Base-by-base conservation (phyloP, 1,140 invertebrate species). In the Panagrolaimus sp. region DNA sequence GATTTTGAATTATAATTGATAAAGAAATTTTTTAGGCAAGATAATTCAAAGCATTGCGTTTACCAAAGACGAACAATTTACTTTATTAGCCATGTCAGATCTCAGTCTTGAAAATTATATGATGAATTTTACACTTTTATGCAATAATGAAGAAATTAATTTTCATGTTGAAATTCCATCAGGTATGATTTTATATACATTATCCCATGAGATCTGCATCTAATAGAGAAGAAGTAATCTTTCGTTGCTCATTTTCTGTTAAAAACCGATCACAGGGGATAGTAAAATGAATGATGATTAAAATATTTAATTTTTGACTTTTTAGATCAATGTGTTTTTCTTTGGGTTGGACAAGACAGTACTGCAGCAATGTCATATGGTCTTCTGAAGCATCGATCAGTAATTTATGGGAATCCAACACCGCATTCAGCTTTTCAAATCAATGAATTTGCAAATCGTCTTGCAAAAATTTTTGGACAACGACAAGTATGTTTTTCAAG, bases 391-490 rank as follows among this genome's bases (percentile, higher is more conserved):
- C 52, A 58, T 28, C 21, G 52, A 12, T 26, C 21, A 21, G 52
- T 58, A 8, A 58, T 58, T 8, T 58, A 58, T 21, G 52, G 52
- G 1, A 21, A 58, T 21, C 52, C 52, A 28, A 21, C 52, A 5
- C 52, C 32, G 24, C 52, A 32, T 26, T 43, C 17, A n/a, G 65
- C 43, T 17, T 21, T 32, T 21, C 12, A 38, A 55, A 70, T 44
- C n/a, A 68, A 24, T 38, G 68, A 38, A 15, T 70, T 45, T 70
- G 68, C 26, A 55, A 32, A 43, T 67, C 26, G n/a, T 67, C 5
- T 43, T 21, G 28, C 24, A 17, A 70, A 44, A 21, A 5, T 32
- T 24, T 47, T 69, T 8, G 55, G 24, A 63, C 38, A 26, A 10
- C 12, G 45, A 69, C 24, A 69, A 43, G 24, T 38, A 5, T 21